Evolutionary conservation across 2,888 invertebrate genomes (phyloP).

Genomic region (Mythimna loreyi): DNA sequence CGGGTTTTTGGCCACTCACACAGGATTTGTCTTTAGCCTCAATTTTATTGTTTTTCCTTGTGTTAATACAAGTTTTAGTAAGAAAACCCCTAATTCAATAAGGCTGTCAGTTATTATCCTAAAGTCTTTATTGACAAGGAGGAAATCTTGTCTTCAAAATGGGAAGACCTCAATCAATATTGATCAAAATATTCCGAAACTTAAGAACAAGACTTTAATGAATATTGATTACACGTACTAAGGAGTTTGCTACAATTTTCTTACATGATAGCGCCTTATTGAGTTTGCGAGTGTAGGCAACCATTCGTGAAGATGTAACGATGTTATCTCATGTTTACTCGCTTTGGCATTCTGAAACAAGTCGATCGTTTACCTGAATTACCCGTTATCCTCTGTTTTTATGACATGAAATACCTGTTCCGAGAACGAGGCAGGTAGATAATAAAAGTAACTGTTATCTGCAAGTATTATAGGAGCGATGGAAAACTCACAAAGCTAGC

Average conservation of each 20-base stretch:
- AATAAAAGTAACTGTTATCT: conserved; percentile 65
- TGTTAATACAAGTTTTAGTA: conserved; percentile 15
- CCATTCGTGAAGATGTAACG: conserved; percentile 48
- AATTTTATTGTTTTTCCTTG: conserved; percentile 32
- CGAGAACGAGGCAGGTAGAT: conserved; percentile 37
- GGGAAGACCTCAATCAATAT: conserved; percentile 37
- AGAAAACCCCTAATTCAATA: background rate
- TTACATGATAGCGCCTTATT: conserved; percentile 45
- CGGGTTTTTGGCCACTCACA: conserved; percentile 14
- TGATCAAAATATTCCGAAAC: conserved; percentile 31
- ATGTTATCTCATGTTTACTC: conserved; percentile 57
- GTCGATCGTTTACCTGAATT: conserved; percentile 66
- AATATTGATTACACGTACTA: conserved; percentile 54
- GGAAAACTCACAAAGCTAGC: conserved; percentile 62
- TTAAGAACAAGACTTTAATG: conserved; percentile 33
- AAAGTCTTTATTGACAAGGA: conserved; percentile 18
- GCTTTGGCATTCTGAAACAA: conserved; percentile 58
- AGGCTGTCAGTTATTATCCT: conserved; percentile 28
- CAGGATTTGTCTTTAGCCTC: conserved; percentile 30
- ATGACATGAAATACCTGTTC: conserved; percentile 54
- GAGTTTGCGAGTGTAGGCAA: conserved; percentile 47
- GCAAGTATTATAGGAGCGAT: conserved; percentile 46
- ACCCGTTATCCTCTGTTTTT: conserved; percentile 55
- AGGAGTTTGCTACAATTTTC: conserved; percentile 53
- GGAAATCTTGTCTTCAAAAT: conserved; percentile 24